Percentiles rank a stretch among this genome's conserved stretches.
Evolutionary conservation across 2,113 vertebrate genomes (phyloP).

Genomic region (Petroica traversi): DNA sequence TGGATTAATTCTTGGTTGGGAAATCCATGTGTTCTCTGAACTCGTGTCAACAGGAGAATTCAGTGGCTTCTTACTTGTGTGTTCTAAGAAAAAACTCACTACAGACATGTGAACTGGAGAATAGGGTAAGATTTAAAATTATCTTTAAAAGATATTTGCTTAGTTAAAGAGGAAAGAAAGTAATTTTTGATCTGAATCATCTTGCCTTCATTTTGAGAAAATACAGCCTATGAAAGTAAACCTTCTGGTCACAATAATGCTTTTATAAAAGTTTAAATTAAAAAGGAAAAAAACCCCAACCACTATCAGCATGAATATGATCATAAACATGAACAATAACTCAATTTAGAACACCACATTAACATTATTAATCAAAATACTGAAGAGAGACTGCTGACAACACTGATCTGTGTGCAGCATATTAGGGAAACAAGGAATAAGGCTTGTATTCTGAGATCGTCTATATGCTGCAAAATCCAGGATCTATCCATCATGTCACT

Average conservation of each 20-base stretch:
- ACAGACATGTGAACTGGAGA: neutral
- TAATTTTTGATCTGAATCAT: neutral
- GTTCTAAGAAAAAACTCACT: neutral
- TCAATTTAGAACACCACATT: neutral
- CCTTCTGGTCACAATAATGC: neutral
- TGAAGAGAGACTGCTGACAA: neutral
- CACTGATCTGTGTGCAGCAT: neutral
- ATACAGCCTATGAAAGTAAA: neutral
- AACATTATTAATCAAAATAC: neutral
- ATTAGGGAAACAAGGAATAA: neutral
- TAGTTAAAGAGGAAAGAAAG: neutral
- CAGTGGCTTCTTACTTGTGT: neutral
- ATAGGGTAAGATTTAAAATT: neutral
- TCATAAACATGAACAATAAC: neutral
- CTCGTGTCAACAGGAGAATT: neutral
- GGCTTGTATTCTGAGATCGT: neutral
- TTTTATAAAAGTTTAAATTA: neutral
- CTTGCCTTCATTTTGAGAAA: neutral
- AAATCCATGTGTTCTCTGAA: neutral
- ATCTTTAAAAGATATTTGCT: neutral
- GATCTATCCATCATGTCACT: neutral
- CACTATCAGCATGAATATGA: neutral
- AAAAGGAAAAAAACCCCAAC: neutral
- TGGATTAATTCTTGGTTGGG: neutral
- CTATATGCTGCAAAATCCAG: neutral